These are phyloP conservation scores for Urocynchramus pylzowi DNA, from an alignment of 2,113 vertebrate species.

Conservation along the genomic window DNA sequence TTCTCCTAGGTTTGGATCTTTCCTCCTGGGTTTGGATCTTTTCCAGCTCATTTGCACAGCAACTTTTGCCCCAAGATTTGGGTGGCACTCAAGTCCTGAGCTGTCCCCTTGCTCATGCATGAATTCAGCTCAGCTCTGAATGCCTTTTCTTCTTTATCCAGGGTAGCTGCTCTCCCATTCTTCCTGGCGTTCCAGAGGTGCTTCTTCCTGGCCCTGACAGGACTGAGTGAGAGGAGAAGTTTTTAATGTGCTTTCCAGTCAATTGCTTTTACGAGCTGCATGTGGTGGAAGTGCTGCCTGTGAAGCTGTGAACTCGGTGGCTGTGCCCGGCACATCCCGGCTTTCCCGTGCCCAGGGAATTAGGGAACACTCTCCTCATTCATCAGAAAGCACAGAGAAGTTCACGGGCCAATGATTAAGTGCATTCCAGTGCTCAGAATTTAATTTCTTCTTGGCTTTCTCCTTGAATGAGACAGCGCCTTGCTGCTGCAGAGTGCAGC, in stretches of 20 bases:
- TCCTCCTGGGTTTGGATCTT: background rate
- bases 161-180: background rate
- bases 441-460: background rate
- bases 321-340: accelerated
- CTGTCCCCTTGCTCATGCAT: background rate
- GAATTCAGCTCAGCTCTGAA: background rate
- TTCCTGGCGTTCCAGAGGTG: background rate
- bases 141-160: background rate
- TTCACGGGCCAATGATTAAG: background rate
- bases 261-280: background rate
- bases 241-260: background rate
- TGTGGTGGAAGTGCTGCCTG: background rate
- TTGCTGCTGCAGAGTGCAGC: background rate
- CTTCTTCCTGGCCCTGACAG: background rate
- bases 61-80: background rate
- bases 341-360: accelerated
- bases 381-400: background rate
- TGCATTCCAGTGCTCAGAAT: background rate
- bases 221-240: background rate
- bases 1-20: background rate
- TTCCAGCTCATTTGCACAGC: background rate
- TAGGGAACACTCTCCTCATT: background rate
- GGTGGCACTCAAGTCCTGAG: background rate
- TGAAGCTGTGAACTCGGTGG: background rate
- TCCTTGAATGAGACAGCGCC: background rate